Conservation (phyloP, 2,888 invertebrate genomes). For the Oegoconia quadripuncta region DNA sequence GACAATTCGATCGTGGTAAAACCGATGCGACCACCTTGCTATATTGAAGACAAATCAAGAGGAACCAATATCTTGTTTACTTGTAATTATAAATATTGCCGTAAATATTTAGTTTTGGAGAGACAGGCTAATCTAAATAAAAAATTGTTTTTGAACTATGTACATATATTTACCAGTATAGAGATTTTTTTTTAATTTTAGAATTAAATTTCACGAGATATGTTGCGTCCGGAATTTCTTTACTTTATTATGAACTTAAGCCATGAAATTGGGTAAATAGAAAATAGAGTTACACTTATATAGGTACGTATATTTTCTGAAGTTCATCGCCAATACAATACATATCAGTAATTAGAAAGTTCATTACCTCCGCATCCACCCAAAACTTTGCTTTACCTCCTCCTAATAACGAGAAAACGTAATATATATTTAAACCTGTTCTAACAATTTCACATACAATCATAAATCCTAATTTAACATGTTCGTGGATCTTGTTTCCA, state of each 20-base stretch:
- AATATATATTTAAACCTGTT: conserved; percentile 64
- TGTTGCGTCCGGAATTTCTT: no score
- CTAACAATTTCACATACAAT: conserved; percentile 76
- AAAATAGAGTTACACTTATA: no score
- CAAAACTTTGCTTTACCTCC: conserved; percentile 50
- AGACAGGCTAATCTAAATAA: no score
- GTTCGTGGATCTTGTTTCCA: conserved; percentile 71
- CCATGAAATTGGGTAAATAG: no score
- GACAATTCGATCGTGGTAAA: conserved; percentile 54
- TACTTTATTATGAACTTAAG: no score
- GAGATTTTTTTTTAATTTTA: no score
- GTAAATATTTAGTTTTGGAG: no score
- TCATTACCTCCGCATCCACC: conserved; percentile 44
- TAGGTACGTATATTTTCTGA: conserved; percentile 1
- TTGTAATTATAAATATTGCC: no score
- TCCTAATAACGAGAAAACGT: conserved; percentile 47
- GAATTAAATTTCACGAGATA: no score
- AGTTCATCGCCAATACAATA: conserved; percentile 20
- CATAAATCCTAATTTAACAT: conserved; percentile 77
- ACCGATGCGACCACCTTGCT: conserved; percentile 41
- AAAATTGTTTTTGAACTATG: no score
- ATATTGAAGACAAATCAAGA: no score
- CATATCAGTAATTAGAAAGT: conserved; percentile 47
- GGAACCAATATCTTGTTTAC: neutral
- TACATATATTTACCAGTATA: no score